Evolutionary conservation across 1,140 invertebrate species (phyloP).

Genomic region (Pseudomyrmex flavicornis): DNA sequence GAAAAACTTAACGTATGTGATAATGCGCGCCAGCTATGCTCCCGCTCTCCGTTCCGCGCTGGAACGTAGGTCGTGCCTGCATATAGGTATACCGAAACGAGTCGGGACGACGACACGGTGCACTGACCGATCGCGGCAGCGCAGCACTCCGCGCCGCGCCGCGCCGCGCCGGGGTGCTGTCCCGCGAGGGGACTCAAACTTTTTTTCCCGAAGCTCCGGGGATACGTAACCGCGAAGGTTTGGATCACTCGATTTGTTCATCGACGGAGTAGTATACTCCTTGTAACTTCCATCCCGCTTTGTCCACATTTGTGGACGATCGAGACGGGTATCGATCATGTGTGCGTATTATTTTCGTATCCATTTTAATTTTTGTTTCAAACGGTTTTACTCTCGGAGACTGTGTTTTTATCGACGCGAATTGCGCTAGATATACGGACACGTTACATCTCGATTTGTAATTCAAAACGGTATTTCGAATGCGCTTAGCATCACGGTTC

Average conservation of each 20-base stretch:
- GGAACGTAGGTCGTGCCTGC: constrained; percentile 53
- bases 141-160: constrained; percentile 32
- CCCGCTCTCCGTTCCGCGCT: constrained; percentile 42
- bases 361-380: too few relatives aligned
- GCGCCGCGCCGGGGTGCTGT: constrained; percentile 64
- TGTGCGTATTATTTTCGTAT: too few relatives aligned
- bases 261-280: background rate
- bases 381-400: too few relatives aligned
- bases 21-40: constrained; percentile 75
- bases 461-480: background rate
- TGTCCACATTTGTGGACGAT: background rate
- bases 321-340: background rate
- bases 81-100: constrained; percentile 61
- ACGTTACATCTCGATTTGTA: background rate
- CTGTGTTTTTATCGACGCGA: background rate
- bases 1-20: constrained; percentile 77
- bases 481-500: background rate
- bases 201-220: constrained; percentile 67
- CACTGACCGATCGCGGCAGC: constrained; percentile 47
- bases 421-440: background rate
- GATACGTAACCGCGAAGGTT: constrained; percentile 66
- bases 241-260: constrained; percentile 52
- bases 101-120: constrained; percentile 46
- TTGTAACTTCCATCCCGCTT: constrained; percentile 7
- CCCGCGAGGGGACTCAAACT: constrained; percentile 66